Evolutionary conservation across 2,797 vertebrate genomes (phyloP).

Genomic region (Arrhamphus sclerolepis): DNA sequence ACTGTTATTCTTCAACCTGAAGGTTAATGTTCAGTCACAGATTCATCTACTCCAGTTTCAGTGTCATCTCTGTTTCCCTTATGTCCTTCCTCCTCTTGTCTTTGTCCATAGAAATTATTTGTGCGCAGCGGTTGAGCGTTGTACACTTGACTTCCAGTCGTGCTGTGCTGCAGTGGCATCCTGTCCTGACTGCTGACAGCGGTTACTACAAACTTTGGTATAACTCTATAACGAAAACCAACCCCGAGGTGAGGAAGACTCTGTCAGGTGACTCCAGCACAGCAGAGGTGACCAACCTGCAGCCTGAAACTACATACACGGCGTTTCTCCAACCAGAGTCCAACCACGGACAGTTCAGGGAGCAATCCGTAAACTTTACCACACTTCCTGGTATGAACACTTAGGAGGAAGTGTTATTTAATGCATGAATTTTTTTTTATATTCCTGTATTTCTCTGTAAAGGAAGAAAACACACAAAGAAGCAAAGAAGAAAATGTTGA

Average conservation of each 20-base stretch:
- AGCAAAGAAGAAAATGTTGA: too few species aligned
- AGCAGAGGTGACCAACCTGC: constrained; percentile 60
- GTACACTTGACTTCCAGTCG: constrained; percentile 61
- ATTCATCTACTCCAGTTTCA: background rate
- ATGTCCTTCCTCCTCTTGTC: background rate
- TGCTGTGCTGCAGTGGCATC: constrained; percentile 75
- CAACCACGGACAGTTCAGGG: constrained; percentile 45
- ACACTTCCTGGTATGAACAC: constrained; percentile 72
- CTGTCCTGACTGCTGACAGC: constrained; percentile 47
- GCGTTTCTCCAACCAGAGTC: constrained; percentile 63
- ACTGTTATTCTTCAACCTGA: background rate
- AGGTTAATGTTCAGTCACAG: background rate
- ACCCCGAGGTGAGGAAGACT: constrained; percentile 9
- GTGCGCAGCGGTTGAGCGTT: constrained; percentile 60
- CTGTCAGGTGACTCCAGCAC: constrained; percentile 48
- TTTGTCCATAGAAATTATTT: constrained; percentile 65
- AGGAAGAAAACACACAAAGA: too few species aligned
- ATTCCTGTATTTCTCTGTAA: too few species aligned
- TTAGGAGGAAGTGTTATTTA: background rate
- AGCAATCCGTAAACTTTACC: constrained; percentile 67
- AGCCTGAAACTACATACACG: constrained; percentile 70
- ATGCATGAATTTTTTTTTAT: too few species aligned
- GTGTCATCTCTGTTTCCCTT: background rate
- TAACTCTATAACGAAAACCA: background rate
- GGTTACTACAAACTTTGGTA: constrained; percentile 69